Evolutionary conservation across 2,113 vertebrate genomes (phyloP), one percentile per base, ranked within the genome.

Genomic region (Hemiprocne comata): DNA sequence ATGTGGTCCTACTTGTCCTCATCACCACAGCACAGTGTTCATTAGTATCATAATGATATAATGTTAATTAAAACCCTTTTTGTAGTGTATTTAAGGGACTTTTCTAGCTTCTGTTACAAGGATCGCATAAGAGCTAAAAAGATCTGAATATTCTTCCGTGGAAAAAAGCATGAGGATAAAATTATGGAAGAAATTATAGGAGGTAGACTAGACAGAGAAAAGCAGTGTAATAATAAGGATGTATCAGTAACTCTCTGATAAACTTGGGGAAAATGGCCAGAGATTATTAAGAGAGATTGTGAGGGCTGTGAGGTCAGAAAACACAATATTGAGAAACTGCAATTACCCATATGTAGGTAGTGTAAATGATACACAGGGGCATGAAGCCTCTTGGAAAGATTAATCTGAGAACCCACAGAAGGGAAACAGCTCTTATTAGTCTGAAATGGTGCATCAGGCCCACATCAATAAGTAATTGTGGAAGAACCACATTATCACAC

Each of bases 401-500:
- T 90, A 64, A 86, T 92, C 65, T 78, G 76, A 86, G 65, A 89
- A 84, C 17, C 8, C 42, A 60, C 69, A 55, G 84, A 96, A 89
- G 72, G 33, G 70, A 74, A 83, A 83, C 34, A 74, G 31, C 54
- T 78, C 58, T 61, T 89, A 80, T 69, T 91, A 83, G 64, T 79
- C 85, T 87, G 82, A 85, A 89, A 34, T 0, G 0, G 48, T 71
- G 48, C 57, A 42, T 76, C 74, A 90, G 58, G 11, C 46, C 62
- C 62, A 79, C 74, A 87, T 95, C 88, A 95, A 73, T 94, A 95
- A 96, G 46, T 71, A 92, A 90, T 60, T 80, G 81, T 70, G 36
- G 31, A 90, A 57, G 64, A 80, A 58, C 24, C 44, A 79, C 42
- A n/a, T 73, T 70, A 23, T 79, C 17, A 53, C 71, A 42, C 54